Evolutionary conservation across 1,140 invertebrate genomes (phyloP).

Genomic region (Lucilia sericata): DNA sequence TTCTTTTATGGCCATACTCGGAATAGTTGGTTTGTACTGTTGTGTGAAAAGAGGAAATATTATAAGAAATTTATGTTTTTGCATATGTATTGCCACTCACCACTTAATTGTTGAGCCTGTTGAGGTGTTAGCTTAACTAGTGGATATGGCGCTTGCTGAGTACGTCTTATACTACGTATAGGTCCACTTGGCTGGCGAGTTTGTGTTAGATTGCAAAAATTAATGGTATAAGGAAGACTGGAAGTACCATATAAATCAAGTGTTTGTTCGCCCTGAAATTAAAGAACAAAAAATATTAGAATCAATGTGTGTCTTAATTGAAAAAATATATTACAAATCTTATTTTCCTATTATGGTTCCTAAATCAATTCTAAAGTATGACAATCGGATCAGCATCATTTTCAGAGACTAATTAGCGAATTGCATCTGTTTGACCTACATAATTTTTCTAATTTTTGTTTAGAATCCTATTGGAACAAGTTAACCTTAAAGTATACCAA

Average conservation of each 20-base stretch:
- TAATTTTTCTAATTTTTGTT: too few species aligned
- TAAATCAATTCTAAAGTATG: too few species aligned
- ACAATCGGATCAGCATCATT: too few species aligned
- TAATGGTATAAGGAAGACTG: conserved; percentile 82
- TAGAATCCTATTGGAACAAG: too few species aligned
- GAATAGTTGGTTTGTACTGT: conserved; percentile 47
- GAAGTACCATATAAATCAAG: conserved; percentile 79
- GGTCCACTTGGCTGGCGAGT: conserved; percentile 79
- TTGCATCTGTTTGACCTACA: too few species aligned
- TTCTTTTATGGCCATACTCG: conserved; percentile 49
- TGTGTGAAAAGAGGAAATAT: background rate
- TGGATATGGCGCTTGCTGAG: conserved; percentile 85
- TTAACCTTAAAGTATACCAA: too few species aligned
- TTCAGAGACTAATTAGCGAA: too few species aligned
- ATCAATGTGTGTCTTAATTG: too few species aligned
- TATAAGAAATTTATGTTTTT: background rate
- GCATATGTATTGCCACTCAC: conserved; percentile 20
- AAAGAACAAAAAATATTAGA: conserved; percentile 23
- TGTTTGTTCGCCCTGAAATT: conserved; percentile 76
- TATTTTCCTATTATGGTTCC: too few species aligned
- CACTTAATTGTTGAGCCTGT: conserved; percentile 61
- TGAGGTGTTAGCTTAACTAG: conserved; percentile 73
- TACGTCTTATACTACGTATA: conserved; percentile 77
- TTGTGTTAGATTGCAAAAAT: conserved; percentile 83
- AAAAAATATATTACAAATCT: too few species aligned